Evolutionary conservation across 92 coral and sea anemone genomes (phyloP), one percentile per base, ranked within the genome.

Genomic region (Epizoanthus scotinus): DNA sequence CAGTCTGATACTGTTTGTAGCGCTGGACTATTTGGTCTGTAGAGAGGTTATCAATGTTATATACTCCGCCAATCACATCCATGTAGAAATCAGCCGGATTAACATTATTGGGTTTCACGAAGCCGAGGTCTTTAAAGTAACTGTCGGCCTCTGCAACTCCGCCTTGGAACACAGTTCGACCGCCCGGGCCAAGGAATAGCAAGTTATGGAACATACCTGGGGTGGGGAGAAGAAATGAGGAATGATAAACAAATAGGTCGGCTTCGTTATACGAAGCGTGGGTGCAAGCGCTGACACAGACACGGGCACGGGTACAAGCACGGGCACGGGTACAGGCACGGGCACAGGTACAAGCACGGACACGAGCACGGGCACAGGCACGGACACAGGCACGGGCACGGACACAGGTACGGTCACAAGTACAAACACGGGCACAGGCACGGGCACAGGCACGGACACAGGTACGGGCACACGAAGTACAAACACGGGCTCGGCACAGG

Each of bases 51-150:
- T 81, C 85, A 24, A 40, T 67, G 8, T 86, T 75, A 8, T 72
- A 71, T 2, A 71, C 44, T 10, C 89, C 89, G 28, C 91, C 86
- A 18, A 88, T 88, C 13, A 88, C 89, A 65, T 88, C 91, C 91
- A 88, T 88, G 82, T 88, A 88, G 73, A 66, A 88, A 17, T 88
- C 91, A 79, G 91, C 91, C 18, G 91, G 91, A 60, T 88, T 88
- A 21, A 88, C 78, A 36, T 88, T 71, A n/a, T 38, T 73, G 3
- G 91, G 91, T 40, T 70, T 88, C 14, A 65, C 71, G 44, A 79
- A 88, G 17, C 91, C 91, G 44, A 88, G 83, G 2, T 72, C 42
- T 9, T 78, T 17, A 71, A 88, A 88, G 34, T 88, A 85, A 1
- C 15, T 13, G 5, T 79, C 86, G n/a, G 91, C 91, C 31, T 81